Evolutionary conservation across 2,797 vertebrate genomes (phyloP).

Genomic region (Limosa lapponica): DNA sequence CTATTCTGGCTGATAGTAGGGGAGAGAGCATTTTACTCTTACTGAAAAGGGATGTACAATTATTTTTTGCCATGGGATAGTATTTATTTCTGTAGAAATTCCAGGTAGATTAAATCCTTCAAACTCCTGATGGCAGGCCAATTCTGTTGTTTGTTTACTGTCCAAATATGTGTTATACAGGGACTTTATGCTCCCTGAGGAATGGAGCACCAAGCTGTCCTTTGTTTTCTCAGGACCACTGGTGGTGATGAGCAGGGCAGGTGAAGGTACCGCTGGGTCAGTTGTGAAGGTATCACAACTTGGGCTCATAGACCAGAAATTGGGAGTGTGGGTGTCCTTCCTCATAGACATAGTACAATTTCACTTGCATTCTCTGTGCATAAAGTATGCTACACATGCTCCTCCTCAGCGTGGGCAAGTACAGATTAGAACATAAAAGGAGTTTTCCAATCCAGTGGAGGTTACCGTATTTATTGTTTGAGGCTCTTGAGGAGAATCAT

Average conservation of each 20-base stretch:
- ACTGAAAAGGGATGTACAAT: background rate
- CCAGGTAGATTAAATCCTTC: background rate
- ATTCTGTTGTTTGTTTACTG: background rate
- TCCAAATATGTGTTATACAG: accelerated
- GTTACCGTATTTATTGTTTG: background rate
- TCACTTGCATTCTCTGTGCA: background rate
- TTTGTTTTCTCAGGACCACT: background rate
- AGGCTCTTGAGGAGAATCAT: background rate
- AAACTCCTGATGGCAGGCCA: background rate
- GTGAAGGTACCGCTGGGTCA: background rate
- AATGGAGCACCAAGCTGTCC: background rate
- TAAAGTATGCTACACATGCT: accelerated
- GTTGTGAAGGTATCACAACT: background rate
- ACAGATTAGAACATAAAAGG: background rate
- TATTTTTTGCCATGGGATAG: background rate
- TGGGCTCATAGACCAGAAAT: background rate
- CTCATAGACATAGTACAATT: accelerated
- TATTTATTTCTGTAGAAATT: background rate
- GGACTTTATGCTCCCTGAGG: background rate
- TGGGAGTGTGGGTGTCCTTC: background rate
- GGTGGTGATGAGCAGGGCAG: background rate
- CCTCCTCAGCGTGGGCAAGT: background rate
- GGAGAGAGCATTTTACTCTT: background rate
- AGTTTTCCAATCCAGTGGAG: background rate
- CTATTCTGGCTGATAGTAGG: background rate